A percentile compares a stretch with the other conserved stretches of the same genome.
phyloP scores from a whole-genome alignment of 2,113 vertebrate species.

The Poeciliopsis occidentalis region DNA sequence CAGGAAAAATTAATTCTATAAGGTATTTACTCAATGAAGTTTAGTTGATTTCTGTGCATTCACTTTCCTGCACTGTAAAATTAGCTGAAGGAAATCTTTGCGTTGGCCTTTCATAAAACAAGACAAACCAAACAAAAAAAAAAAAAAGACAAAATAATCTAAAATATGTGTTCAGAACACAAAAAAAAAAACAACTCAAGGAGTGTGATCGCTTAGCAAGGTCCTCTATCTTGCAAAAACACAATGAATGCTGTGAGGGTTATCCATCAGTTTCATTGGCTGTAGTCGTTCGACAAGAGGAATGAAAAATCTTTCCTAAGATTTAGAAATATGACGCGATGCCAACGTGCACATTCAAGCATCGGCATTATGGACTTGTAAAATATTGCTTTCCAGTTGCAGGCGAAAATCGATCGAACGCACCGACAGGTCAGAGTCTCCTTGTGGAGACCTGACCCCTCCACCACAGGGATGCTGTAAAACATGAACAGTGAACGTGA shows the following conservation, averaged over 20 bases:
- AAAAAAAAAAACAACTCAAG: no score
- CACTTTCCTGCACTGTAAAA: no score
- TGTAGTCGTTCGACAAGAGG: neutral
- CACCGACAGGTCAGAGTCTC: constrained; percentile 1
- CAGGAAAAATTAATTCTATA: neutral
- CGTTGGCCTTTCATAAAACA: no score
- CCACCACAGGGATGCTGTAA: constrained; percentile 19
- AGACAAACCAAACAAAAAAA: no score
- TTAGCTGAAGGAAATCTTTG: no score
- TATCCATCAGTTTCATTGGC: neutral
- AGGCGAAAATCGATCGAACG: constrained; percentile 34
- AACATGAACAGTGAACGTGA: constrained; percentile 29
- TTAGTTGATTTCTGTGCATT: no score
- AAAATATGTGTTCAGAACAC: no score
- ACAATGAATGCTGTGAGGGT: neutral
- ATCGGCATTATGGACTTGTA: constrained; percentile 1
- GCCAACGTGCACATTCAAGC: neutral
- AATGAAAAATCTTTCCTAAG: neutral
- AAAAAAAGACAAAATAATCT: no score
- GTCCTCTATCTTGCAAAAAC: neutral
- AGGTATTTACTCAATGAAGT: neutral
- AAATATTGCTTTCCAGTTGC: constrained; percentile 15
- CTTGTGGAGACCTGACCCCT: constrained; percentile 37
- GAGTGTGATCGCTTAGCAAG: neutral
- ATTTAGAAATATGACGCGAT: neutral